These are phyloP conservation scores for Coregonus suidteri DNA, from an alignment of 2,797 vertebrate genomes.

Conservation along the genomic window DNA sequence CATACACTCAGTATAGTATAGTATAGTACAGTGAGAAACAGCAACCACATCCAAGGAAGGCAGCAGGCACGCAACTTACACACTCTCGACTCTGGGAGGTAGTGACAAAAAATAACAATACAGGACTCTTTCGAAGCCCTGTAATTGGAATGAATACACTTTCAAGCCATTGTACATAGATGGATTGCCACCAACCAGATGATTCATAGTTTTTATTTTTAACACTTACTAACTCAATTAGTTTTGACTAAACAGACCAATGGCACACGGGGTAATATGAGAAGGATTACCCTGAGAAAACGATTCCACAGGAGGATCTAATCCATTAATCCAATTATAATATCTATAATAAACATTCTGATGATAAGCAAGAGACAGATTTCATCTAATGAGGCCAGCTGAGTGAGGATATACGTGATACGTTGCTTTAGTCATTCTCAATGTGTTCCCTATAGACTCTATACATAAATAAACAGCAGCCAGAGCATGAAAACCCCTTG, in stretches of 20 bases:
- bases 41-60: neutral
- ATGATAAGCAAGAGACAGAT: constrained; percentile 10
- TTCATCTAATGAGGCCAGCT: constrained; percentile 7
- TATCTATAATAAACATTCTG: constrained; percentile 16
- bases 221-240: neutral
- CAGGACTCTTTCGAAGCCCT: no score
- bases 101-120: no score
- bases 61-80: no score
- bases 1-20: neutral
- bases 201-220: no score
- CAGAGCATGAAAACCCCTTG: constrained; percentile 1
- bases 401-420: neutral
- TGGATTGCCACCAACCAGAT: no score
- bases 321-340: constrained; percentile 17
- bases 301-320: neutral
- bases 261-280: no score
- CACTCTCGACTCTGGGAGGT: no score
- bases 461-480: neutral
- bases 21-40: neutral
- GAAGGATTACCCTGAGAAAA: neutral
- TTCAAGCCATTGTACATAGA: no score
- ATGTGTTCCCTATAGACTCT: constrained; percentile 4
- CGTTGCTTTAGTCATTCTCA: constrained; percentile 5
- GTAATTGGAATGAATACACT: no score
- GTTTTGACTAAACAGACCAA: neutral